A percentile compares a stretch with the other conserved stretches of the same genome.
Evolutionary conservation across 92 coral and sea anemone genomes (phyloP).

Genomic region (Epizoanthus stellaris): DNA sequence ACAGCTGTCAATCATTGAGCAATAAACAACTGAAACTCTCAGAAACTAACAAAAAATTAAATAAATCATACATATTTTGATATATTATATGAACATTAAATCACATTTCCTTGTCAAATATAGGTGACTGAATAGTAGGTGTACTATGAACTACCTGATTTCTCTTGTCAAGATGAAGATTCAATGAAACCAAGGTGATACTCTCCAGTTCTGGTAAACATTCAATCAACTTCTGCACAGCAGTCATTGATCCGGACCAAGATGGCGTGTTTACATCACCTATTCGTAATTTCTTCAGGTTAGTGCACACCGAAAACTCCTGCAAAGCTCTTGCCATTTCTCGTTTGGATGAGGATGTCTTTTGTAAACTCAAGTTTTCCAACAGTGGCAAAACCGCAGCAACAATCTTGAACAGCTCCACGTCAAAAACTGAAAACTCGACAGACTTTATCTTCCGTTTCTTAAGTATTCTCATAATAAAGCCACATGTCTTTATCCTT

Average conservation of each 20-base stretch:
- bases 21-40: too few relatives aligned
- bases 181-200: too few relatives aligned
- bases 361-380: slow-evolving; percentile 12
- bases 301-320: slow-evolving; percentile 10
- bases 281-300: neutral
- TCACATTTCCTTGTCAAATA: too few relatives aligned
- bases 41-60: too few relatives aligned
- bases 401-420: slow-evolving; percentile 17
- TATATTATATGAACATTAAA: too few relatives aligned
- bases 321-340: neutral
- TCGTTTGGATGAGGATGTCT: neutral
- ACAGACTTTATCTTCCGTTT: slow-evolving; percentile 26
- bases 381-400: neutral
- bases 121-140: too few relatives aligned
- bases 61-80: too few relatives aligned
- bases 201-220: neutral
- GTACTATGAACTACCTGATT: too few relatives aligned
- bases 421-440: slow-evolving; percentile 11
- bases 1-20: too few relatives aligned
- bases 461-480: slow-evolving; percentile 4
- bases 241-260: too few relatives aligned
- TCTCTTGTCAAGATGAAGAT: too few relatives aligned
- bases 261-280: neutral
- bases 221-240: neutral
- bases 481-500: neutral